phyloP scores from a whole-genome alignment of 1,140 invertebrate genomes.

The Dendrolimus punctatus region DNA sequence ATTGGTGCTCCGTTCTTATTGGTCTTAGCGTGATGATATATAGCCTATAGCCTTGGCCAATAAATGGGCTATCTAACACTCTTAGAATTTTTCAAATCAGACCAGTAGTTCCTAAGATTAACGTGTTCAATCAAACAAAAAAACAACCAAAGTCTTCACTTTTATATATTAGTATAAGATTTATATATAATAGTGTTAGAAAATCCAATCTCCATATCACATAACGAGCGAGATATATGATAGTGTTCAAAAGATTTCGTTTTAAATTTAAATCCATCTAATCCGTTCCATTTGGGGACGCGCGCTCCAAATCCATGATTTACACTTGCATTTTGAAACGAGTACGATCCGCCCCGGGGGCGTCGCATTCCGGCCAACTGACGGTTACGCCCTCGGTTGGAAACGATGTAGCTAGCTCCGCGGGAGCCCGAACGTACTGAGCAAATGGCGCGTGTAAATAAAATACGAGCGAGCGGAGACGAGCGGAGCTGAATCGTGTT shows the following conservation, averaged over 20 bases:
- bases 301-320: conserved; percentile 5
- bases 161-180: no score
- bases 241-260: not conserved
- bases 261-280: conserved; percentile 7
- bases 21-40: no score
- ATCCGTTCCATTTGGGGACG: conserved; percentile 5
- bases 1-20: no score
- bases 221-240: no score
- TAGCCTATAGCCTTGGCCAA: no score
- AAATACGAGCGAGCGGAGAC: conserved; percentile 32
- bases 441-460: conserved; percentile 48
- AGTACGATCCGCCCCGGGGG: not conserved
- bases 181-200: no score
- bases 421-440: conserved; percentile 14
- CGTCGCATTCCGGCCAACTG: conserved; percentile 8
- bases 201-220: no score
- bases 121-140: no score
- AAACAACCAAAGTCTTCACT: no score
- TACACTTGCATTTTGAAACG: conserved; percentile 5
- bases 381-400: conserved; percentile 6
- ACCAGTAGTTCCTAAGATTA: no score
- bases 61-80: no score
- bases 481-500: conserved; percentile 10
- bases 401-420: conserved; percentile 1
- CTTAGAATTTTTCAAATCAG: no score